Conservation (phyloP, 1,140 invertebrate genomes). For the Euschistus heros region DNA sequence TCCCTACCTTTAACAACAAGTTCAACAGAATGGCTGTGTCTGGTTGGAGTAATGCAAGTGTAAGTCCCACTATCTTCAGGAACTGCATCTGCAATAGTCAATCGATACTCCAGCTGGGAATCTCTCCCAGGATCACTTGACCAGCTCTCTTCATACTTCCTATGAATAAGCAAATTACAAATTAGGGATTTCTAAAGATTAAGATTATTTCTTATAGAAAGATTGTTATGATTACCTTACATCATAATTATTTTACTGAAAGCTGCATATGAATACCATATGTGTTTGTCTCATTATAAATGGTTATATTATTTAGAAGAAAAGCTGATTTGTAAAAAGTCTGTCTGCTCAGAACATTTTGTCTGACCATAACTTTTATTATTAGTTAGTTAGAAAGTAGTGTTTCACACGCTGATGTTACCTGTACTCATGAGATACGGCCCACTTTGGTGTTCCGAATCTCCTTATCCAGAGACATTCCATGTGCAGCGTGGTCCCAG, state of each 20-base stretch:
- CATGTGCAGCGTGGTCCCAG: slow-evolving; percentile 72
- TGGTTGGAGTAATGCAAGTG: slow-evolving; percentile 67
- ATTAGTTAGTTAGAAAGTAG: no score
- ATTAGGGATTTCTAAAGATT: not conserved
- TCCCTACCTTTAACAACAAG: slow-evolving; percentile 60
- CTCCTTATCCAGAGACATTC: slow-evolving; percentile 76
- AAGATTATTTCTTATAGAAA: not conserved
- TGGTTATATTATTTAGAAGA: not conserved
- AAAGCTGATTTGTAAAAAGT: no score
- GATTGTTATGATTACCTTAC: not conserved
- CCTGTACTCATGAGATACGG: slow-evolving; percentile 56
- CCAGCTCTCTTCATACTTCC: slow-evolving; percentile 73
- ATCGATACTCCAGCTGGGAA: slow-evolving; percentile 64
- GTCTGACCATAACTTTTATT: no score
- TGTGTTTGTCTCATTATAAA: not conserved
- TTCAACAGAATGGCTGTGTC: slow-evolving; percentile 66
- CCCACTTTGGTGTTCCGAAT: slow-evolving; percentile 75
- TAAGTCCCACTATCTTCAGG: slow-evolving; percentile 70
- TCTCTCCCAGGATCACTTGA: slow-evolving; percentile 65
- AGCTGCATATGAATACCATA: not conserved
- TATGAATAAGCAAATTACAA: slow-evolving; percentile 29
- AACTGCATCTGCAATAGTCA: slow-evolving; percentile 66
- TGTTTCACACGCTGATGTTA: slow-evolving; percentile 30
- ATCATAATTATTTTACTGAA: not conserved
- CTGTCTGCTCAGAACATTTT: no score